phyloP scores from a whole-genome alignment of 2,797 vertebrate genomes.

The Sorex maritimensis region DNA sequence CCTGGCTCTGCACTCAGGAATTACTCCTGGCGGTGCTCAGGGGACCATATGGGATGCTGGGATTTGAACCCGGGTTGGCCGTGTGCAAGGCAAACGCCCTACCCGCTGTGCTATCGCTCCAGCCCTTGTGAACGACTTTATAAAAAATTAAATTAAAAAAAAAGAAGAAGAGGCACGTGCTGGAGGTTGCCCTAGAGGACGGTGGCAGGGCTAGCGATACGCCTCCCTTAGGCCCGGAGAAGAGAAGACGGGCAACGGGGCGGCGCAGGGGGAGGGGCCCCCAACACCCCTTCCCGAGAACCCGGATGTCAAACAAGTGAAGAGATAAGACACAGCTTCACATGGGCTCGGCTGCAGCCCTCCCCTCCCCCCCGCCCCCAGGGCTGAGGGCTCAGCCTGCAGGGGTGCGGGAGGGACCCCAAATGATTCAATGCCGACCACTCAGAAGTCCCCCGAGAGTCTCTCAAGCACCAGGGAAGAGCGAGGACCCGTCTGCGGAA shows the following conservation, averaged over 20 bases:
- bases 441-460: background rate
- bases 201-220: no score
- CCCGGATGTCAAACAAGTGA: constrained; percentile 2
- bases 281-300: background rate
- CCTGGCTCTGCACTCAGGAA: no score
- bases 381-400: constrained; percentile 27
- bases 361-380: background rate
- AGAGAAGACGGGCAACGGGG: background rate
- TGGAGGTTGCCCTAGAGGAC: no score
- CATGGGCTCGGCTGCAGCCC: background rate
- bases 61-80: no score
- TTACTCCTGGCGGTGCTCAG: no score
- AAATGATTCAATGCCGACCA: background rate
- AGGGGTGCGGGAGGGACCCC: no score
- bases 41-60: no score
- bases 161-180: no score
- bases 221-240: background rate
- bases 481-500: background rate
- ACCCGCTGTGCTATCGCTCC: no score
- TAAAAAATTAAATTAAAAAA: no score
- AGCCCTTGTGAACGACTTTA: no score
- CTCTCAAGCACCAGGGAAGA: background rate
- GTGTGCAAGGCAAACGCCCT: no score
- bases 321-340: constrained; percentile 49
- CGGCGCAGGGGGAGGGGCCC: background rate